Percentiles rank a stretch among this genome's conserved stretches.
These are phyloP conservation scores for Gryon sp. DNA, from an alignment of 1,140 invertebrate species.

Conservation along the genomic window DNA sequence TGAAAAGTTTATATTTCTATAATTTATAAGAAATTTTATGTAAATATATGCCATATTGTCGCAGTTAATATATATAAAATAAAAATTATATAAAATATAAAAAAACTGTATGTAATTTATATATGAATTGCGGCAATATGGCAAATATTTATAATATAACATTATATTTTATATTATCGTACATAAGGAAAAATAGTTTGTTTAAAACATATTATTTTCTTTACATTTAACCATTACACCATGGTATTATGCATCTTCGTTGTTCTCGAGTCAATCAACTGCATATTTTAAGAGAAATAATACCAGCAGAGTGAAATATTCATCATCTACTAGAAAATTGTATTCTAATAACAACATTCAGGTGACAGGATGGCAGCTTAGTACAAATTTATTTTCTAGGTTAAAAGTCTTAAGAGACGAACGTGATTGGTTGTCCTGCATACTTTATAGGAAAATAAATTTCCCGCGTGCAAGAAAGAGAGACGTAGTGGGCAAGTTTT, in stretches of 20 bases:
- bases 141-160: no score
- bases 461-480: constrained; percentile 11
- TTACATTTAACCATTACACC: no score
- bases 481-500: constrained; percentile 36
- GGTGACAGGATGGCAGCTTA: constrained; percentile 46
- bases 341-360: constrained; percentile 56
- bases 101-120: no score
- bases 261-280: constrained; percentile 14
- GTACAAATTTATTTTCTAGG: constrained; percentile 52
- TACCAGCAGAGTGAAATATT: constrained; percentile 39
- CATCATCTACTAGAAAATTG: constrained; percentile 49
- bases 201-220: no score
- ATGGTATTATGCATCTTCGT: neutral
- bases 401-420: constrained; percentile 58
- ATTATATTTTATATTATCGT: no score
- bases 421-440: constrained; percentile 57
- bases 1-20: no score
- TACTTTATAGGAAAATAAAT: constrained; percentile 62
- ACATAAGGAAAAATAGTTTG: no score
- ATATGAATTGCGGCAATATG: no score
- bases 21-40: no score
- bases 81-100: no score
- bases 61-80: no score
- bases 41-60: no score
- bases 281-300: constrained; percentile 26